Evolutionary conservation across 2,113 vertebrate species (phyloP).

Genomic region (Aspiorhynchus laticeps): DNA sequence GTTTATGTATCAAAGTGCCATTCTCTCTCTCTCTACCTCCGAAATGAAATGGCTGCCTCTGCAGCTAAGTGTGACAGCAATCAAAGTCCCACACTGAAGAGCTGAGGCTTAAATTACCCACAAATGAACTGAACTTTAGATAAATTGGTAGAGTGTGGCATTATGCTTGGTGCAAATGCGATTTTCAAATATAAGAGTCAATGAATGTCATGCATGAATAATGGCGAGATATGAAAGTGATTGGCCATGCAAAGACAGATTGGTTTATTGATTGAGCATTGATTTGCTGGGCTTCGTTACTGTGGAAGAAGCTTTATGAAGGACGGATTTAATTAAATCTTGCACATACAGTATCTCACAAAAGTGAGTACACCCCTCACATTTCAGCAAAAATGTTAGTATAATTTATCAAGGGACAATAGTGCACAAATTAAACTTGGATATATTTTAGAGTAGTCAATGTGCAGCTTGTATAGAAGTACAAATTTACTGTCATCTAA

Average conservation of each 20-base stretch:
- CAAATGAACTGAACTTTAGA: constrained; percentile 54
- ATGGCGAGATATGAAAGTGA: constrained; percentile 15
- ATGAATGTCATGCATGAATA: constrained; percentile 36
- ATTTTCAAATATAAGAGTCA: constrained; percentile 42
- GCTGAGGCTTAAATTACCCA: constrained; percentile 49
- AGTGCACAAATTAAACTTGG: too few relatives aligned
- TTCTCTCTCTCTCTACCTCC: constrained; percentile 22
- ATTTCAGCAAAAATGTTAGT: too few relatives aligned
- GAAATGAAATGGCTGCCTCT: constrained; percentile 34
- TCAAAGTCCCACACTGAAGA: constrained; percentile 42
- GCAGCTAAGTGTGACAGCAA: constrained; percentile 46
- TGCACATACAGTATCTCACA: background rate
- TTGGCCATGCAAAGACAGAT: background rate
- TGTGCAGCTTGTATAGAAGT: too few relatives aligned
- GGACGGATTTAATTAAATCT: background rate
- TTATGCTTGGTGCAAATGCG: constrained; percentile 22
- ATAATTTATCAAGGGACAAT: too few relatives aligned
- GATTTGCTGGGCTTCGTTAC: constrained; percentile 11
- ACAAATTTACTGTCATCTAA: too few relatives aligned
- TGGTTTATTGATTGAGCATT: constrained; percentile 4
- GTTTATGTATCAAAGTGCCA: constrained; percentile 62
- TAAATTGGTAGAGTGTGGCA: constrained; percentile 43
- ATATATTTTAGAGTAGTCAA: too few relatives aligned
- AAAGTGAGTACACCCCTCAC: too few relatives aligned
- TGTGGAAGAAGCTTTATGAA: background rate